These are phyloP conservation scores for Nomada ruficornis DNA, from an alignment of 2,888 invertebrate genomes.

Conservation along the genomic window DNA sequence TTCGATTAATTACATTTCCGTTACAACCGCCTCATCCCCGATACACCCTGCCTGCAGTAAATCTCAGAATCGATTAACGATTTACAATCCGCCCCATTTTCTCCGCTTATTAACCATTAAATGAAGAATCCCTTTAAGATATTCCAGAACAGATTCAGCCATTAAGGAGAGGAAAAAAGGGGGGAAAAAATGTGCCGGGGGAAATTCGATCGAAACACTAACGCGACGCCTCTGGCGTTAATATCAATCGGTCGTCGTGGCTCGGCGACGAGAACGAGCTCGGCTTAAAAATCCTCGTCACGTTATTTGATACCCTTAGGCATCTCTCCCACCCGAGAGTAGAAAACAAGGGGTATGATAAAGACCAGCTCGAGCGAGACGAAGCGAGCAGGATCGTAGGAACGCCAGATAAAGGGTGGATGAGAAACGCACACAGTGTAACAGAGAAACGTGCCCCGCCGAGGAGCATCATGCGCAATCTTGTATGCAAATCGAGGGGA, in stretches of 20 bases:
- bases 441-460: constrained; percentile 59
- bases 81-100: not conserved
- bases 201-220: constrained; percentile 13
- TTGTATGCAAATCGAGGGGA: constrained; percentile 69
- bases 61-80: not conserved
- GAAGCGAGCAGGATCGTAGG: not conserved
- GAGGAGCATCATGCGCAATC: constrained; percentile 72
- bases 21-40: no score
- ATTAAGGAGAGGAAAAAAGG: not conserved
- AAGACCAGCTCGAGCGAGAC: constrained; percentile 32
- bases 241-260: constrained; percentile 52
- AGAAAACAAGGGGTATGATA: constrained; percentile 37
- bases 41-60: not conserved
- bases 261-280: constrained; percentile 24
- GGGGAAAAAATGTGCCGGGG: not conserved
- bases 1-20: not conserved
- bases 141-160: not conserved
- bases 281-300: constrained; percentile 73
- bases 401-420: not conserved
- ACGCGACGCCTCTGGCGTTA: constrained; percentile 8
- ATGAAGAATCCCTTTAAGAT: not conserved
- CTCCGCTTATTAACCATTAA: not conserved
- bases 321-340: constrained; percentile 41
- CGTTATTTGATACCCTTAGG: constrained; percentile 75
- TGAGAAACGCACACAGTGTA: constrained; percentile 20